Evolutionary conservation across 2,888 invertebrate genomes (phyloP), one percentile per base, ranked within the genome.

Genomic region (Merodon equestris): DNA sequence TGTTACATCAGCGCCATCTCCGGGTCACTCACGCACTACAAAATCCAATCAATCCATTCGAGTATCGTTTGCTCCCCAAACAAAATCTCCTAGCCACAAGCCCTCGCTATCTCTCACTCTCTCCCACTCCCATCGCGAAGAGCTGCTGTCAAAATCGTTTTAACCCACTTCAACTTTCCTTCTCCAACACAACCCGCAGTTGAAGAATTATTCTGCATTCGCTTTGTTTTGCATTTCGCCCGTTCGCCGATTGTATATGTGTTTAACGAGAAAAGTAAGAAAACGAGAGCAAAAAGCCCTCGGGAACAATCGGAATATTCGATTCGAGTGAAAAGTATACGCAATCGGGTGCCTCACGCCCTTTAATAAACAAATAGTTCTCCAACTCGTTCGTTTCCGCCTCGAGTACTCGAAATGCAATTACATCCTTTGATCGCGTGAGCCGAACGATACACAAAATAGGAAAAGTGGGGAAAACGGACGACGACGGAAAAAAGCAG

Each of bases 341-440:
- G 42, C 38, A 18, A 57, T 14, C 34, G 42, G 27, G 13, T 47
- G 15, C 14, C 36, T 34, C 44, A 19, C 50, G 27, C 17, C 27
- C 34, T 9, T n/a, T 1, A 1, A 44, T 17, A 14, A 58, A 60
- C 36, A 36, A 40, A 1, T 54, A 48, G 7, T 27, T 27, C 3
- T 27, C 7, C 7, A 2, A 27, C 40, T 38, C 27, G 27, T 27
- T 48, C 7, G 27, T 56, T 47, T 48, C 56, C 66, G 48, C 15
- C 27, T 40, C 15, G 27, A 27, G 27, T 27, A 3, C 51, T n/a
- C 13, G 4, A 58, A 54, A 50, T 44, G 19, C 60, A 50, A 56
- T 47, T 56, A 72, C 67, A 63, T 67, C 72, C 77, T 67, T 51
- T n/a, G 50, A 67, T 77, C 67, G 77, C 58, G 51, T 72, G 72